Evolutionary conservation across 2,888 invertebrate species (phyloP).

Genomic region (Eilema sororculum): DNA sequence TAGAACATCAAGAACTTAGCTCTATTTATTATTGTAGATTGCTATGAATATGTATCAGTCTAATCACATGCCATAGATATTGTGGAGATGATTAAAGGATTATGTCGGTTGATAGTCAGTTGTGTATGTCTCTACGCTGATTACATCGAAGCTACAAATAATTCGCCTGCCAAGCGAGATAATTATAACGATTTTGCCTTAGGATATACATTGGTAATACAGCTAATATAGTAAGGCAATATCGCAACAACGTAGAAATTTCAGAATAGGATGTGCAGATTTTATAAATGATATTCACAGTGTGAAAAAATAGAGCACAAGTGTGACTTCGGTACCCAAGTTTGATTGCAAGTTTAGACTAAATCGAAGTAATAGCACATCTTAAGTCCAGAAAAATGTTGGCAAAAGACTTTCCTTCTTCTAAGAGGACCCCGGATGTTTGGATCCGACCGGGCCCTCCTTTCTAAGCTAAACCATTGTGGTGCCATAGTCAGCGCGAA

Average conservation of each 20-base stretch:
- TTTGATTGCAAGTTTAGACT: no score
- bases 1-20: neutral
- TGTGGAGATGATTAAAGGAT: slow-evolving; percentile 14
- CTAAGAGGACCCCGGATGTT: no score
- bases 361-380: no score
- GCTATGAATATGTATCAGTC: neutral
- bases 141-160: slow-evolving; percentile 18
- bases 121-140: slow-evolving; percentile 13
- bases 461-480: no score
- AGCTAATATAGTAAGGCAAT: neutral
- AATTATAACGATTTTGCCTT: slow-evolving; percentile 5
- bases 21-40: neutral
- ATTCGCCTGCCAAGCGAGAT: slow-evolving; percentile 5
- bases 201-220: neutral
- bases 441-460: no score
- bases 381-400: no score
- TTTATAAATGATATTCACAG: neutral
- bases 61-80: slow-evolving; percentile 12
- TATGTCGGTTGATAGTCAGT: slow-evolving; percentile 11
- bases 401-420: no score
- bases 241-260: neutral
- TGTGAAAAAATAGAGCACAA: neutral
- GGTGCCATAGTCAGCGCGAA: no score
- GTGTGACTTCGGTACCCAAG: no score
- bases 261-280: neutral